These are phyloP conservation scores for Sciaenops ocellatus DNA, from an alignment of 2,797 vertebrate genomes.

Conservation along the genomic window DNA sequence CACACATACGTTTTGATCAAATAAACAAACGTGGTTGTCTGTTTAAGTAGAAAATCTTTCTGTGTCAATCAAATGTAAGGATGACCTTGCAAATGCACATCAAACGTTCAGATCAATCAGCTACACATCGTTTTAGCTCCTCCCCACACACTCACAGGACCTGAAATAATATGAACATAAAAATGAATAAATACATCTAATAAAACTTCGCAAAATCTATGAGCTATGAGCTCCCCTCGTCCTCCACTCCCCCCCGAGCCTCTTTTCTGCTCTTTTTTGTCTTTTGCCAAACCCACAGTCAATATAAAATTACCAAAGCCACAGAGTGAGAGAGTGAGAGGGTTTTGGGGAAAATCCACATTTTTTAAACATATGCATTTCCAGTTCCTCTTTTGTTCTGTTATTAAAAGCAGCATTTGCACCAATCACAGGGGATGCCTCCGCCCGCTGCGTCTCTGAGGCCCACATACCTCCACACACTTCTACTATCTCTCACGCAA, in stretches of 20 bases:
- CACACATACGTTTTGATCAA: slow-evolving; percentile 50
- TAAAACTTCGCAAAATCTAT: slow-evolving; percentile 77
- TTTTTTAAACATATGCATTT: slow-evolving; percentile 90
- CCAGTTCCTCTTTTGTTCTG: slow-evolving; percentile 89
- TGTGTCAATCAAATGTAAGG: slow-evolving; percentile 38
- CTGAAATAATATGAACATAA: slow-evolving; percentile 80
- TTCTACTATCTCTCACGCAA: slow-evolving; percentile 76
- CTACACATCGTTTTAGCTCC: slow-evolving; percentile 33
- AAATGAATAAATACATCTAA: slow-evolving; percentile 86
- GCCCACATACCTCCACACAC: slow-evolving; percentile 79
- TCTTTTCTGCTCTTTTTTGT: slow-evolving; percentile 81
- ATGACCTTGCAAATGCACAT: slow-evolving; percentile 37
- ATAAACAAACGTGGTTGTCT: slow-evolving; percentile 62
- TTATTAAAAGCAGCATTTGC: slow-evolving; percentile 89
- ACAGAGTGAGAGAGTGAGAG: slow-evolving; percentile 74
- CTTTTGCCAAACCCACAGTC: slow-evolving; percentile 88
- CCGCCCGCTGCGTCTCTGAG: slow-evolving; percentile 65
- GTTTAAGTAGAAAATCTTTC: slow-evolving; percentile 49
- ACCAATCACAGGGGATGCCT: slow-evolving; percentile 82
- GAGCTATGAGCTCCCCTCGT: slow-evolving; percentile 30
- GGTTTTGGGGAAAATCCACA: slow-evolving; percentile 76
- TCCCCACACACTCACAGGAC: slow-evolving; percentile 55
- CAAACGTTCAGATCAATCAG: slow-evolving; percentile 63
- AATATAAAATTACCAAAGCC: slow-evolving; percentile 90
- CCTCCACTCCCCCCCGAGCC: slow-evolving; percentile 48